These are phyloP conservation scores for Apodemia duryi DNA, from an alignment of 2,888 invertebrate genomes.

Conservation along the genomic window DNA sequence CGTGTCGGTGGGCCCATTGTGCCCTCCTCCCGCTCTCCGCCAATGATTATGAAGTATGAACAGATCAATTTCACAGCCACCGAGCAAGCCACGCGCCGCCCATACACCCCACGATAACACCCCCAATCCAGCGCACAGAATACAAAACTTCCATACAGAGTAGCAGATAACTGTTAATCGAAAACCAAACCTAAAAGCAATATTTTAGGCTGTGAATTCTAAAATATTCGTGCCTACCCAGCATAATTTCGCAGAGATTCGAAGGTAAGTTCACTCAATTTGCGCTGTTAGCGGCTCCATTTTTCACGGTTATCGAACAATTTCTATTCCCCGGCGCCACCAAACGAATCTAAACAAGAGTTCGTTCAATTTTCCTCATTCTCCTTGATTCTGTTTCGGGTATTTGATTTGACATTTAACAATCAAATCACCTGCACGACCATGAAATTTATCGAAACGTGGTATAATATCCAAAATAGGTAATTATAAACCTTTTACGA, in stretches of 20 bases:
- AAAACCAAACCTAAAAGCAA: not conserved
- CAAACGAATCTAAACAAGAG: slow-evolving; percentile 60
- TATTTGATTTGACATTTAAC: not conserved
- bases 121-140: slow-evolving; percentile 23
- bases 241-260: slow-evolving; percentile 22
- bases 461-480: too few relatives aligned
- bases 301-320: slow-evolving; percentile 72
- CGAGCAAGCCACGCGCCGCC: slow-evolving; percentile 37
- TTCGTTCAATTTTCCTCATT: slow-evolving; percentile 41
- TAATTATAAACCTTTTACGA: too few relatives aligned
- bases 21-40: slow-evolving; percentile 30
- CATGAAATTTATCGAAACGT: too few relatives aligned
- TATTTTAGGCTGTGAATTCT: slow-evolving; percentile 20
- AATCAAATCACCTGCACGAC: too few relatives aligned
- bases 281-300: slow-evolving; percentile 64
- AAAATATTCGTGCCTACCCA: slow-evolving; percentile 17
- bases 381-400: slow-evolving; percentile 25
- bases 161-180: not conserved
- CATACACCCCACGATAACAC: slow-evolving; percentile 20
- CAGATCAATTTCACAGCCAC: slow-evolving; percentile 59
- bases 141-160: slow-evolving; percentile 17
- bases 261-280: slow-evolving; percentile 62
- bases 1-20: slow-evolving; percentile 4
- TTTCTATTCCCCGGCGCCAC: slow-evolving; percentile 33
- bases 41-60: slow-evolving; percentile 60